Conservation (phyloP, 2,797 vertebrate genomes). For the Acanthurus tractus region DNA sequence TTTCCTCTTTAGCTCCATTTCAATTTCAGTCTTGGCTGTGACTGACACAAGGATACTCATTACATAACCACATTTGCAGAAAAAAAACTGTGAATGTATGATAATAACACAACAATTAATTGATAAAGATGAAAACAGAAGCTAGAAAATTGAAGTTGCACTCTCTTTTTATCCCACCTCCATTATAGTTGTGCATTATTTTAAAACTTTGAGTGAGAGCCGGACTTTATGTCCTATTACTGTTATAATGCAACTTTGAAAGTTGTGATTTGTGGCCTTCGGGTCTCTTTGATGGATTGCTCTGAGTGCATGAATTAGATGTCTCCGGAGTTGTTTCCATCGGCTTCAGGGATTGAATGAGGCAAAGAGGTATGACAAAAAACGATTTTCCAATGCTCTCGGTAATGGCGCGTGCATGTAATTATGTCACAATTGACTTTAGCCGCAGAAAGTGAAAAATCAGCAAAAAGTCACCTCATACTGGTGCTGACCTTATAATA, state of each 20-base stretch:
- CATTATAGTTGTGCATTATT: slow-evolving; percentile 4
- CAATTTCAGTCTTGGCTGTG: background rate
- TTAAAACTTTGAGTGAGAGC: slow-evolving; percentile 30
- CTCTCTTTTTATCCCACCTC: background rate
- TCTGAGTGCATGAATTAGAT: slow-evolving; percentile 54
- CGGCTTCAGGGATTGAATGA: slow-evolving; percentile 22
- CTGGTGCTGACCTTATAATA: slow-evolving; percentile 29
- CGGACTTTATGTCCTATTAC: slow-evolving; percentile 22
- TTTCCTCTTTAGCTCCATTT: background rate
- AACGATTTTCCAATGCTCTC: slow-evolving; percentile 31
- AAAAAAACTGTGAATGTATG: background rate
- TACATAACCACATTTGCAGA: background rate
- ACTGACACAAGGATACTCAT: background rate
- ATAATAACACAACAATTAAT: slow-evolving; percentile 10
- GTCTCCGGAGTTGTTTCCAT: slow-evolving; percentile 41
- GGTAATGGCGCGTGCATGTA: slow-evolving; percentile 30
- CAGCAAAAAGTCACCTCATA: slow-evolving; percentile 38
- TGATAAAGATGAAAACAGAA: slow-evolving; percentile 5
- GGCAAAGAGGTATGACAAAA: slow-evolving; percentile 30
- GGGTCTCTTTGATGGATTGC: slow-evolving; percentile 54
- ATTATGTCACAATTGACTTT: slow-evolving; percentile 51
- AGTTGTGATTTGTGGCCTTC: slow-evolving; percentile 34
- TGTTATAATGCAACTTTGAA: slow-evolving; percentile 33
- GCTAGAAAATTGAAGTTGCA: background rate
- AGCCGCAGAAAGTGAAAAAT: slow-evolving; percentile 38